A percentile compares a stretch with the other conserved stretches of the same genome.
These are phyloP conservation scores for Meleagris gallopavo DNA, from an alignment of 2,113 vertebrate species.

Conservation along the genomic window DNA sequence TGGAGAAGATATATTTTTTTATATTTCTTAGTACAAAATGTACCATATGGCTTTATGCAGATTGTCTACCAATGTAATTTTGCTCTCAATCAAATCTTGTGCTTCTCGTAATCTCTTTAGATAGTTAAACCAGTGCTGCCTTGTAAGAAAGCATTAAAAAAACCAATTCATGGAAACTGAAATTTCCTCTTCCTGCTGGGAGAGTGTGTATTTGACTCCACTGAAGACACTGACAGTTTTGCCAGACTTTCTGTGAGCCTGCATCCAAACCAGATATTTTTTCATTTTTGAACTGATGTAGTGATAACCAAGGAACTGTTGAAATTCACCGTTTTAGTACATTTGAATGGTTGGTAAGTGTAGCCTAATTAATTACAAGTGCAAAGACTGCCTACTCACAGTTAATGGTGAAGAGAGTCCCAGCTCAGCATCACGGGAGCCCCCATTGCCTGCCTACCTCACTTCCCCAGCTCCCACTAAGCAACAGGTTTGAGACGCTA, in stretches of 20 bases:
- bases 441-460: no score
- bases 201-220: neutral
- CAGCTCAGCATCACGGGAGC: no score
- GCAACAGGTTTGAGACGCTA: no score
- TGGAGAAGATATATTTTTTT: neutral
- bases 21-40: neutral
- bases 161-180: neutral
- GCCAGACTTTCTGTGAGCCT: fast-evolving
- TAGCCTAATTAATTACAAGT: neutral
- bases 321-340: neutral
- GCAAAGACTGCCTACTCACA: neutral
- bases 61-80: neutral
- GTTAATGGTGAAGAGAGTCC: neutral
- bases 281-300: neutral
- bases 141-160: neutral
- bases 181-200: neutral
- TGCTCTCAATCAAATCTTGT: neutral
- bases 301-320: neutral
- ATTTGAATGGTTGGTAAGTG: neutral
- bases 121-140: neutral
- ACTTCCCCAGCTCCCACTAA: no score
- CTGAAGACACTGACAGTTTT: neutral
- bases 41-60: neutral
- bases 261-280: neutral
- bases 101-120: neutral